Evolutionary conservation across 2,888 invertebrate genomes (phyloP).

Genomic region (Phania funesta): DNA sequence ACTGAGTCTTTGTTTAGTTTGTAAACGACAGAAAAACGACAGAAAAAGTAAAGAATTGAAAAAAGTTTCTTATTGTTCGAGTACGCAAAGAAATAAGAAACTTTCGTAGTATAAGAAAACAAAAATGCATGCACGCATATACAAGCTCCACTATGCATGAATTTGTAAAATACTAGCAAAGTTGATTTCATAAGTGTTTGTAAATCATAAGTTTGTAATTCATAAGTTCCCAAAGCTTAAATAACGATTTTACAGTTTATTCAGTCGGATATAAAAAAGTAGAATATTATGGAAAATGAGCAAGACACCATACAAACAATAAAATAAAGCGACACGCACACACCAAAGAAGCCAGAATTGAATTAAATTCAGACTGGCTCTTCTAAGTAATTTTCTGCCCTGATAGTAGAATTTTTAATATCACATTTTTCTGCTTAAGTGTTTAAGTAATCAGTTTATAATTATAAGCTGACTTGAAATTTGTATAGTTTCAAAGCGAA

Average conservation of each 20-base stretch:
- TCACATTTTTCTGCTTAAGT: too few species aligned
- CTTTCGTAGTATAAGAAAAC: constrained; percentile 25
- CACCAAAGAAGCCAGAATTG: constrained; percentile 16
- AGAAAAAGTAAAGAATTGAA: constrained; percentile 26
- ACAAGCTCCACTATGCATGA: not conserved
- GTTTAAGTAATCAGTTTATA: too few species aligned
- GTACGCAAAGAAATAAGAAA: constrained; percentile 50
- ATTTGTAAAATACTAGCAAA: not conserved
- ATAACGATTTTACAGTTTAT: constrained; percentile 32
- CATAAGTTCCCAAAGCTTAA: constrained; percentile 34
- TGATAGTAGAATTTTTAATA: not conserved
- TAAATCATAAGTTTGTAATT: constrained; percentile 20
- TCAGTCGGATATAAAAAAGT: not conserved
- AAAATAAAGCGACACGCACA: not conserved
- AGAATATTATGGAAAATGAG: not conserved
- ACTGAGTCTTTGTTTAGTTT: constrained; percentile 50
- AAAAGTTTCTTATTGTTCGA: constrained; percentile 36
- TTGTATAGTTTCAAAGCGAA: too few species aligned
- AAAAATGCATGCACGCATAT: not conserved
- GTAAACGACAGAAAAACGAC: constrained; percentile 57
- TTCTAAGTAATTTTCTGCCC: not conserved
- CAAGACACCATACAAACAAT: not conserved
- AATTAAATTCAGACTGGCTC: constrained; percentile 1
- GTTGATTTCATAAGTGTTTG: not conserved
- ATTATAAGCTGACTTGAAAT: too few species aligned